Evolutionary conservation across 1,140 invertebrate species (phyloP).

Genomic region (Bacillus rossius): DNA sequence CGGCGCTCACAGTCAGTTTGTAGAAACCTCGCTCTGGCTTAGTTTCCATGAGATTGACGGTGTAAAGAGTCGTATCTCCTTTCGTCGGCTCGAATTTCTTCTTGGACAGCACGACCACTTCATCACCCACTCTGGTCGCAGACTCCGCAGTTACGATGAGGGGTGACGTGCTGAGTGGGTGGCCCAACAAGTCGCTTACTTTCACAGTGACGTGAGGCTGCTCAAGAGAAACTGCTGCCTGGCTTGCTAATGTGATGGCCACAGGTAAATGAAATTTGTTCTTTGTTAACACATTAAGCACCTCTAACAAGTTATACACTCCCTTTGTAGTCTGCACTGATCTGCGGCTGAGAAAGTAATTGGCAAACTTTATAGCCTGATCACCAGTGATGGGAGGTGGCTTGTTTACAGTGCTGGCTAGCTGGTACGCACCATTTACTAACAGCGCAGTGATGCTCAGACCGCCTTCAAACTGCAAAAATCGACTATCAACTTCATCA

Average conservation of each 20-base stretch:
- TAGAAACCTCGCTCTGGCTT: constrained; percentile 82
- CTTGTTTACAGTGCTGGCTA: constrained; percentile 63
- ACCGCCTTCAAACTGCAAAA: constrained; percentile 91
- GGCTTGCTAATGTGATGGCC: constrained; percentile 69
- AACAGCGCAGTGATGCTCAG: constrained; percentile 54
- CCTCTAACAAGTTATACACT: constrained; percentile 70
- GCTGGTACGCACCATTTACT: constrained; percentile 66
- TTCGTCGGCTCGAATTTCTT: constrained; percentile 49
- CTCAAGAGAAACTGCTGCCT: constrained; percentile 61
- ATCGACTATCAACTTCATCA: constrained; percentile 87
- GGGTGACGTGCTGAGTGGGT: constrained; percentile 52
- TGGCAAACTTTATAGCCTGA: constrained; percentile 85
- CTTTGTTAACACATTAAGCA: constrained; percentile 60
- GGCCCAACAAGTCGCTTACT: constrained; percentile 82
- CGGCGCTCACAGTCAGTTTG: constrained; percentile 69
- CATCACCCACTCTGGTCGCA: constrained; percentile 64
- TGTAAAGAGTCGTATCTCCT: constrained; percentile 62
- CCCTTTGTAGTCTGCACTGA: constrained; percentile 84
- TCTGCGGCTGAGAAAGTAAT: constrained; percentile 86
- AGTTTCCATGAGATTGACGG: constrained; percentile 71
- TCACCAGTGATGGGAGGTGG: constrained; percentile 63
- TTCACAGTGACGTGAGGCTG: constrained; percentile 67
- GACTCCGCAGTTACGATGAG: constrained; percentile 68
- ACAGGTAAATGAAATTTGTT: constrained; percentile 67
- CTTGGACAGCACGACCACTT: constrained; percentile 68